These are phyloP conservation scores for Onthophagus sagittarius DNA, from an alignment of 2,888 invertebrate species.

Conservation along the genomic window DNA sequence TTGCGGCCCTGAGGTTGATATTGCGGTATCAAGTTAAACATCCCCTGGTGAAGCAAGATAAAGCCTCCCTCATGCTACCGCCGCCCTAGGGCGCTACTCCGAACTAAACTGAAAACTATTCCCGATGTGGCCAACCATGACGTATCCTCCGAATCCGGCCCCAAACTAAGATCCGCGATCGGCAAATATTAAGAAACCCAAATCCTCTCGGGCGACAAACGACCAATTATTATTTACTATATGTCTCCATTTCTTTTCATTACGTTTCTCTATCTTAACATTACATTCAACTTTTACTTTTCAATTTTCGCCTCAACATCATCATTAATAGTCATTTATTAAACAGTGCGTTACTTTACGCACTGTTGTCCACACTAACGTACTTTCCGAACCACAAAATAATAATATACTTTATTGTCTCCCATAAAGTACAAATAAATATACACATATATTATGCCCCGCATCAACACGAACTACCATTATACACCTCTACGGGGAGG, in stretches of 20 bases:
- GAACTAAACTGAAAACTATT: slow-evolving; percentile 43
- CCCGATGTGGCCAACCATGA: slow-evolving; percentile 33
- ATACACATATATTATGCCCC: no score
- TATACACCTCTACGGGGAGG: no score
- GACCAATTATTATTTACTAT: neutral
- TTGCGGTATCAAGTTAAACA: slow-evolving; percentile 47
- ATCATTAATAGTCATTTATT: no score
- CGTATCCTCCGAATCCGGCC: slow-evolving; percentile 3
- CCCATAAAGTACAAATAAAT: no score
- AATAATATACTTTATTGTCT: no score
- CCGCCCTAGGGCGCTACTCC: slow-evolving; percentile 37
- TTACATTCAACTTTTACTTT: no score
- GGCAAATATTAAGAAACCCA: neutral
- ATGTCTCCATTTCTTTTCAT: neutral
- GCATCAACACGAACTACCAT: no score
- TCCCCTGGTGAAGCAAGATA: slow-evolving; percentile 44
- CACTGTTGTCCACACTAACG: no score
- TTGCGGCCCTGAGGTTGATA: slow-evolving; percentile 27
- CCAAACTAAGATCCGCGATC: neutral
- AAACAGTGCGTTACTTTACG: no score
- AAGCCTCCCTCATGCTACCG: slow-evolving; percentile 39
- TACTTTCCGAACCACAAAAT: no score
- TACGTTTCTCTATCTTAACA: neutral
- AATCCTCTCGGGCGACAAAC: neutral
- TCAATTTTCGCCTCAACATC: no score